phyloP scores from a whole-genome alignment of 2,888 invertebrate genomes.

The Drosophila robusta region DNA sequence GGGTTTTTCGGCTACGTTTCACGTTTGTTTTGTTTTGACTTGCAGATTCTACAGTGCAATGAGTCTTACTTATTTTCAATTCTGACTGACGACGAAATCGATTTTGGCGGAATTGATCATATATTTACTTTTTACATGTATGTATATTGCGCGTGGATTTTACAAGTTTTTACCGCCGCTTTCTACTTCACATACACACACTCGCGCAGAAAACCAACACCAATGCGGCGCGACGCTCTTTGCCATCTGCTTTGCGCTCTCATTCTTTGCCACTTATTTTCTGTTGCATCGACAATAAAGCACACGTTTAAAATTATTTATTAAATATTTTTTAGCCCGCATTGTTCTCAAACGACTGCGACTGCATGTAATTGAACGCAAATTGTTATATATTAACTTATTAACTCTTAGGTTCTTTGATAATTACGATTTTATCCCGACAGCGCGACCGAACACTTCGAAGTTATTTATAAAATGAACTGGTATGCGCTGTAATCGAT shows the following conservation, averaged over 20 bases:
- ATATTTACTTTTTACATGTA: constrained; percentile 15
- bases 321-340: constrained; percentile 13
- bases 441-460: constrained; percentile 58
- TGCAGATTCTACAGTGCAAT: constrained; percentile 42
- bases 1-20: constrained; percentile 64
- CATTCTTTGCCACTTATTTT: constrained; percentile 79
- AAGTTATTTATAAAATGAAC: constrained; percentile 63
- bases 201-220: constrained; percentile 53
- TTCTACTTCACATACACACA: constrained; percentile 68
- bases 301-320: constrained; percentile 36
- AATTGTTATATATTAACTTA: constrained; percentile 30
- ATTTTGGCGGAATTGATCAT: constrained; percentile 15
- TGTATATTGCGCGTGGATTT: constrained; percentile 46
- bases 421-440: constrained; percentile 36
- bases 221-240: constrained; percentile 73
- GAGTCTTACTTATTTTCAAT: constrained; percentile 14
- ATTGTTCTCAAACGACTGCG: constrained; percentile 14
- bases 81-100: constrained; percentile 32
- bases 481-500: constrained; percentile 46
- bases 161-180: constrained; percentile 78
- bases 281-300: constrained; percentile 60
- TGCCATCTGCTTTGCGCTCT: constrained; percentile 77
- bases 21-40: constrained; percentile 63
- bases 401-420: constrained; percentile 23
- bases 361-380: neutral